phyloP scores from a whole-genome alignment of 2,797 vertebrate genomes.

The Enteromius mattozi region DNA sequence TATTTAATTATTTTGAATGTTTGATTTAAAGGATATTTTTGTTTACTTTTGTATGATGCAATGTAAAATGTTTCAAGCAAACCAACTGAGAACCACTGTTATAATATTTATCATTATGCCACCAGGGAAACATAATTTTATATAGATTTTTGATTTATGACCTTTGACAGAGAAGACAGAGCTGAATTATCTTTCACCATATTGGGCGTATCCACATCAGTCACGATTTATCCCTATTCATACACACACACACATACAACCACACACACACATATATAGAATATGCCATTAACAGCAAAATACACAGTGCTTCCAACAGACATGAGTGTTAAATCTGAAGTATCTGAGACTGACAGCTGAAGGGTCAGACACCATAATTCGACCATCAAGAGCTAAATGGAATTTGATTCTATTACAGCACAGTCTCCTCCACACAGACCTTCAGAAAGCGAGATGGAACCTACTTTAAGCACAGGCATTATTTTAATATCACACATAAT shows the following conservation, averaged over 20 bases:
- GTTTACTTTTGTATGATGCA: background rate
- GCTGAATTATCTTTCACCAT: background rate
- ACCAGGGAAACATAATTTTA: constrained; percentile 9
- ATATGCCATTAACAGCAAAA: constrained; percentile 1
- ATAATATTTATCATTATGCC: background rate
- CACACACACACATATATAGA: background rate
- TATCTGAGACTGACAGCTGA: constrained; percentile 4
- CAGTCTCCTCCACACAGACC: constrained; percentile 16
- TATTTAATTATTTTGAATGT: background rate
- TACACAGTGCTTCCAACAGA: background rate
- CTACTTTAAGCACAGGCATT: background rate
- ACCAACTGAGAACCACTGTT: background rate
- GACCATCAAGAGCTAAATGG: background rate
- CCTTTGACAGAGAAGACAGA: background rate
- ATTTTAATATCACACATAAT: constrained; percentile 25
- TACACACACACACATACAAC: too few species aligned
- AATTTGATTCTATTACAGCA: constrained; percentile 11
- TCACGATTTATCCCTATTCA: background rate
- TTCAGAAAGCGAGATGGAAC: constrained; percentile 2
- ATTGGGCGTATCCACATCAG: background rate
- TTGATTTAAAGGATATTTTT: background rate
- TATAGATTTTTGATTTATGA: constrained; percentile 17
- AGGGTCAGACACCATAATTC: constrained; percentile 8
- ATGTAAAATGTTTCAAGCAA: background rate
- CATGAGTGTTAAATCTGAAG: background rate